phyloP scores from a whole-genome alignment of 2,113 vertebrate species.

The Brachyhypopomus occidentalis region DNA sequence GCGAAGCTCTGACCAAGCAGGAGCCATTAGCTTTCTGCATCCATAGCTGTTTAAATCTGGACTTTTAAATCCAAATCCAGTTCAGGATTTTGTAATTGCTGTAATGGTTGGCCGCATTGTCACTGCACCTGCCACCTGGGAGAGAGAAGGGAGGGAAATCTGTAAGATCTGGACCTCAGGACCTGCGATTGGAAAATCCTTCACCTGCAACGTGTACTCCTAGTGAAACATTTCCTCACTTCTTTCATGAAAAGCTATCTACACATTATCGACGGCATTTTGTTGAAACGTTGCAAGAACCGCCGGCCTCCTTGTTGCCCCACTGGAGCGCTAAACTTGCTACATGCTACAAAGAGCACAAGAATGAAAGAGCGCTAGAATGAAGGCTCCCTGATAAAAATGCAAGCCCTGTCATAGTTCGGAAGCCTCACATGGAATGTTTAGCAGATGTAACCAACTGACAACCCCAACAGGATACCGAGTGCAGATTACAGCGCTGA shows the following conservation, averaged over 20 bases:
- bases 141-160: no score
- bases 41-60: no score
- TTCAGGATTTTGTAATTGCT: no score
- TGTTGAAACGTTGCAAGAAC: not conserved
- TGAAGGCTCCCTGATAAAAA: not conserved
- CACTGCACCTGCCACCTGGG: no score
- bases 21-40: not conserved
- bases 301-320: not conserved
- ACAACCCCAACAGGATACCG: not conserved
- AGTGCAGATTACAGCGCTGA: not conserved
- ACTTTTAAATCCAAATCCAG: no score
- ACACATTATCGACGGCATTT: conserved; percentile 10
- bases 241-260: not conserved
- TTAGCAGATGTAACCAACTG: not conserved
- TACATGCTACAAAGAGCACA: not conserved
- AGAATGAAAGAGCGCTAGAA: not conserved
- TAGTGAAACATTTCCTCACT: not conserved
- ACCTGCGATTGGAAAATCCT: no score
- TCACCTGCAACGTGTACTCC: not conserved
- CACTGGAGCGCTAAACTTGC: not conserved
- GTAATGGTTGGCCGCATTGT: no score
- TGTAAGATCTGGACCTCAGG: no score
- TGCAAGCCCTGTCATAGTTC: not conserved
- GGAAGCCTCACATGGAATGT: not conserved
- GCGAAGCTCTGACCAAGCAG: not conserved